A percentile compares a stretch with the other conserved stretches of the same genome.
Conservation (phyloP, 2,113 vertebrate species). For the Ceyx cyanopectus region DNA sequence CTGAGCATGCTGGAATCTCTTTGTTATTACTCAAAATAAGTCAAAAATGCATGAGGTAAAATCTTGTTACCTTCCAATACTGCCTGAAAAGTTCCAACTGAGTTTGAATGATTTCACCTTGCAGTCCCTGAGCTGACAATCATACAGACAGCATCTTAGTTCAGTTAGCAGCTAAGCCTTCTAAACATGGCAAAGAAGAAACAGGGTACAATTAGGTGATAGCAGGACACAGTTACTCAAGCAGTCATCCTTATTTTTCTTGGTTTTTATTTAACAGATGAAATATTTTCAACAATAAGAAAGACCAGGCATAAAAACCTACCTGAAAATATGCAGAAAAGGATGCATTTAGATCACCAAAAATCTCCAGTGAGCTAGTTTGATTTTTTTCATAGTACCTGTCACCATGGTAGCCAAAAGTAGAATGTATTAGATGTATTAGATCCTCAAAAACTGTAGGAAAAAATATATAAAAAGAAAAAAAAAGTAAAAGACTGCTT, state of each 20-base stretch:
- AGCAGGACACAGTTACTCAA: not conserved
- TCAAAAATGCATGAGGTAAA: not conserved
- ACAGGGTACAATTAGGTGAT: not conserved
- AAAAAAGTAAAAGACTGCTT: not conserved
- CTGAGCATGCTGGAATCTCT: not conserved
- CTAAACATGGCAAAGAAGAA: not conserved
- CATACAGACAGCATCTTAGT: not conserved
- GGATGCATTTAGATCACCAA: not conserved
- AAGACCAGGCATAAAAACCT: not conserved
- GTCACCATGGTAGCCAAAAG: slow-evolving; percentile 24
- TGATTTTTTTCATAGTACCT: not conserved
- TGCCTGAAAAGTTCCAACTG: not conserved
- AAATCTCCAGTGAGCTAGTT: not conserved
- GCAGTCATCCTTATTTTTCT: not conserved
- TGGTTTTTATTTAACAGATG: not conserved
- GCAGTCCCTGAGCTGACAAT: not conserved
- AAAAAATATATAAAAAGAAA: not conserved
- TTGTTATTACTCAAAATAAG: not conserved
- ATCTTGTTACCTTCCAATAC: not conserved
- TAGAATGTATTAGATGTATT: not conserved
- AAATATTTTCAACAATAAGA: not conserved
- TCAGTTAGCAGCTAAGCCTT: not conserved
- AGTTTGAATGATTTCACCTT: not conserved
- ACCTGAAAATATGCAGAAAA: not conserved
- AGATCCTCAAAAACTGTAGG: not conserved